Evolutionary conservation across 2,113 vertebrate genomes (phyloP).

Genomic region (Noctilio leporinus): DNA sequence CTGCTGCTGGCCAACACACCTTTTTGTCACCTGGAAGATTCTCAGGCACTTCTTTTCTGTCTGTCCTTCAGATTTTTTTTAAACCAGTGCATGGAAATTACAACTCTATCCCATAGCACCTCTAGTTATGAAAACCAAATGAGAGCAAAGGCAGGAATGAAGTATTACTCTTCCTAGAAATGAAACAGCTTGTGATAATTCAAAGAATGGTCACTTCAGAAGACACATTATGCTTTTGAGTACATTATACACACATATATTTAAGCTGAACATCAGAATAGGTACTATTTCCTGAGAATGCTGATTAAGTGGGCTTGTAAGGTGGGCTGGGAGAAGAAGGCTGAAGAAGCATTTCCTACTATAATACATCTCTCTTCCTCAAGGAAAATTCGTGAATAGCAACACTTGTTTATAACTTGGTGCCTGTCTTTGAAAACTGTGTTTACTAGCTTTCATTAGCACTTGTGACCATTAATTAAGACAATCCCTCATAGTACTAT

Average conservation of each 20-base stretch:
- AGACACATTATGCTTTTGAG: background rate
- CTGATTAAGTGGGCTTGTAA: background rate
- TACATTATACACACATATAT: background rate
- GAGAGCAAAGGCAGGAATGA: background rate
- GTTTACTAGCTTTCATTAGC: background rate
- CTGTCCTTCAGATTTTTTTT: background rate
- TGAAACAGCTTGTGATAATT: background rate
- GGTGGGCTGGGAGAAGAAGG: background rate
- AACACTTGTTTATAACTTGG: background rate
- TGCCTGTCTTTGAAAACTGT: background rate
- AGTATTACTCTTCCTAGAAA: background rate
- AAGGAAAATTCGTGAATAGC: background rate
- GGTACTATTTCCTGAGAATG: background rate
- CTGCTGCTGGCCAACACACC: background rate
- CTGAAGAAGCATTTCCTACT: background rate
- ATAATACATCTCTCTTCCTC: background rate
- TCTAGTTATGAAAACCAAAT: background rate
- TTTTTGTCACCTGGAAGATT: background rate
- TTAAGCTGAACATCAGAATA: background rate
- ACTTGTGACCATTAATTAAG: background rate
- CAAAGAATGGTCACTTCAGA: background rate
- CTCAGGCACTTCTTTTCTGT: background rate
- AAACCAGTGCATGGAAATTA: background rate
- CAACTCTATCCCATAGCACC: background rate
- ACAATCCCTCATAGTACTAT: background rate